Evolutionary conservation across 1,140 invertebrate genomes (phyloP), one percentile per base, ranked within the genome.

Genomic region (Agraylea sexmaculata): DNA sequence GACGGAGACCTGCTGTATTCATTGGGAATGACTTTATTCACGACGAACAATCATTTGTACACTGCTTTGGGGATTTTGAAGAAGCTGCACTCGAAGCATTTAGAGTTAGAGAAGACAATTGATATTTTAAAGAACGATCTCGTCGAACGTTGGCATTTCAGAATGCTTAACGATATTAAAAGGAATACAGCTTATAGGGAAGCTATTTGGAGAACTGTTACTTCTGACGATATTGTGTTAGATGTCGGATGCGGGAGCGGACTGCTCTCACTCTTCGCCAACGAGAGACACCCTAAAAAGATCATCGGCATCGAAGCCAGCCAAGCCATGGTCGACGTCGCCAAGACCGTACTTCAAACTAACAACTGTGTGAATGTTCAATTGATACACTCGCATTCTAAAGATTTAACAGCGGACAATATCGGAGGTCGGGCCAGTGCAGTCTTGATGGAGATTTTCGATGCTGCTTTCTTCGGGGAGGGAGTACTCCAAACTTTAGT

Each of bases 231-330:
- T 35, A 62, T 60, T 45, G 73, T 85, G 4, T 52, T 86, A 12
- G 83, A 87, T 55, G 71, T 87, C 44, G 83, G 84, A 3, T 70
- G 78, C 38, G 84, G 84, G 6, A 81, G 78, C 42, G 80, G 81
- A 2, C 51, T 87, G 10, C 54, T 77, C 19, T 75, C 78, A 45
- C 56, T 85, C 47, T 80, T 76, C 59, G 73, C 77, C 8, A 59
- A 55, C 31, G 59, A 72, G 52, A 59, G 66, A 37, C 63, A 68
- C n/a, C 73, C 76, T 2, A 53, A 57, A 27, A 51, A 58, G 23
- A 60, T 82, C 2, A 73, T 69, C 50, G 78, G 75, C 4, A 79
- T 81, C 52, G 83, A 87, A 57, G 66, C 60, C 40, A 78, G 73
- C 13, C 59, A 68, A 45, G 60, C 68, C 0, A 78, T 85, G 74